These are phyloP conservation scores for Crypturellus undulatus DNA, from an alignment of 2,113 vertebrate species.

Conservation along the genomic window DNA sequence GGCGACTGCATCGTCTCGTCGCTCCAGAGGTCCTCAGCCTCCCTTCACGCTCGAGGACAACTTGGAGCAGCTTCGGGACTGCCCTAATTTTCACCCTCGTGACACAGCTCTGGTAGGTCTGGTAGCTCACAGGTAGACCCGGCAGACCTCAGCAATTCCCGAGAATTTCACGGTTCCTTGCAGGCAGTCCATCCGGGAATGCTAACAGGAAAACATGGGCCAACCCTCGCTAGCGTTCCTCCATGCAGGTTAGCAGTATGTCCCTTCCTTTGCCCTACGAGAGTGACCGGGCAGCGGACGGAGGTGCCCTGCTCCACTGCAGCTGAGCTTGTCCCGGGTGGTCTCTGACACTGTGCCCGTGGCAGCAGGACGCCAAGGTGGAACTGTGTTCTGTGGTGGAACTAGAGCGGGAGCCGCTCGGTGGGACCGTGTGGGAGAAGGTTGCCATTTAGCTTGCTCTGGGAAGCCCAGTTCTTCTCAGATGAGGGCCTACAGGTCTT, in stretches of 20 bases:
- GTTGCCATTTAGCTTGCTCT: not conserved
- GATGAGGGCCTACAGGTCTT: not conserved
- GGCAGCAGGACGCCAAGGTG: fast-evolving
- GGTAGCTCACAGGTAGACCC: not conserved
- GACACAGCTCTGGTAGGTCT: not conserved
- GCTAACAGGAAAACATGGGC: not conserved
- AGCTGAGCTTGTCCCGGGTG: not conserved
- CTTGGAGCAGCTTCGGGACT: not conserved
- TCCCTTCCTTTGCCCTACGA: not conserved
- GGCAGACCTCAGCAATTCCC: not conserved
- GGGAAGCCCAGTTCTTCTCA: not conserved
- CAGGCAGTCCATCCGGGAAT: not conserved
- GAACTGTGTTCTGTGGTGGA: not conserved
- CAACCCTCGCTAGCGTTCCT: not conserved
- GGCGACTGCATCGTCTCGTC: fast-evolving
- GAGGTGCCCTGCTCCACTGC: not conserved
- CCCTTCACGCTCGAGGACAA: not conserved
- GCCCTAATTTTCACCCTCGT: not conserved
- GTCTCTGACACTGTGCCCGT: not conserved
- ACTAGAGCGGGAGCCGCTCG: not conserved
- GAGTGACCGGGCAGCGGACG: not conserved
- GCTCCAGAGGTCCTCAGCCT: not conserved
- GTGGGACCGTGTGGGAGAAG: not conserved
- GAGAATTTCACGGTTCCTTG: not conserved
- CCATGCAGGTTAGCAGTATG: not conserved